Evolutionary conservation across 2,113 vertebrate genomes (phyloP), one percentile per base, ranked within the genome.

Genomic region (Solea solea): DNA sequence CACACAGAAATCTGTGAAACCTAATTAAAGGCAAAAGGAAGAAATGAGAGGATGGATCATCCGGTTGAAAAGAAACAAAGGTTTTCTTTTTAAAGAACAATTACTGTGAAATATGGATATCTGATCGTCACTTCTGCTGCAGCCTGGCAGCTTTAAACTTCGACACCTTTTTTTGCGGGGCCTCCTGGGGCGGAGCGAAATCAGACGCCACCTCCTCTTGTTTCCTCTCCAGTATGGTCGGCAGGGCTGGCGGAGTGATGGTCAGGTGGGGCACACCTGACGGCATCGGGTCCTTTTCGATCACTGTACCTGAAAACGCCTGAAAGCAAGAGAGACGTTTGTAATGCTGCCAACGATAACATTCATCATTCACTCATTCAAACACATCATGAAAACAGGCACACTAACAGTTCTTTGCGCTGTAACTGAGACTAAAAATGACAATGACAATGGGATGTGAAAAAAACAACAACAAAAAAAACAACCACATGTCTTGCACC

Each of bases 291-390:
- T 99, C 96, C 82, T 99, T 99, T 85, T 99, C 98, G 63, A 98
- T 91, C 41, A 99, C 98, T 0, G 94, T 98, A 62, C 98, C 97
- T 25, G 97, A 99, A 94, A 99, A 99, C 12, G 98, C 96, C 98
- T 98, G 4, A 3, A 41, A 14, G 41, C 82, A 57, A 88, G 79
- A 15, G 12, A 44, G 15, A 6, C 10, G 34, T 52, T 21, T 34
- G 44, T 54, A 16, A 46, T 49, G 64, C 34, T 60, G 7, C 9
- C 25, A 50, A 28, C 34, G 27, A 39, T 45, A 13, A 46, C 50
- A 69, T 54, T 64, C 46, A 21, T 60, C 62, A 62, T 60, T 45
- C 49, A 57, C 42, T 71, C 62, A 66, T 70, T 57, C 65, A 52
- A 11, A 56, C 56, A 56, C 57, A 44, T 65, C 2, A 65, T 69